These are phyloP conservation scores for Vesta saturnalis DNA, from an alignment of 2,888 invertebrate species.

Conservation along the genomic window DNA sequence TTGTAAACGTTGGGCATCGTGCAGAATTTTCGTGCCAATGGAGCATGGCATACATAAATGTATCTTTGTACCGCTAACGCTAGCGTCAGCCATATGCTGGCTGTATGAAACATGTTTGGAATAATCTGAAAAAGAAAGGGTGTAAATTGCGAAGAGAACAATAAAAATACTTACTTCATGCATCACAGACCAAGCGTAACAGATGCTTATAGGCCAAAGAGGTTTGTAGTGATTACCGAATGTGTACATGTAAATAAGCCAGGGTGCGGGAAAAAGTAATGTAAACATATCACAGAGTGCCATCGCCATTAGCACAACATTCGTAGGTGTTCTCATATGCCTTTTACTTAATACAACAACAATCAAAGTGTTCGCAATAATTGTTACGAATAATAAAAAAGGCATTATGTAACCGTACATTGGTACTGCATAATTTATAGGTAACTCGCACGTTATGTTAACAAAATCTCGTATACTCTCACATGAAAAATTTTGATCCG, in stretches of 20 bases:
- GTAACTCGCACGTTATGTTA: slow-evolving; percentile 75
- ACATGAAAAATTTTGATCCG: slow-evolving; percentile 27
- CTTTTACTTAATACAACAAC: slow-evolving; percentile 89
- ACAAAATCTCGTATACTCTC: slow-evolving; percentile 57
- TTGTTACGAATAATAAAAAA: slow-evolving; percentile 84
- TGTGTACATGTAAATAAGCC: slow-evolving; percentile 92
- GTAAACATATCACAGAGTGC: slow-evolving; percentile 95
- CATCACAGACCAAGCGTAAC: slow-evolving; percentile 83
- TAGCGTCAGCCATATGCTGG: slow-evolving; percentile 93
- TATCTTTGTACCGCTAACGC: slow-evolving; percentile 92
- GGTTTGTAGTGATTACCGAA: slow-evolving; percentile 88
- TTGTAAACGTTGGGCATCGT: slow-evolving; percentile 79
- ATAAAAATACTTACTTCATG: slow-evolving; percentile 72
- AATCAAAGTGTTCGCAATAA: slow-evolving; percentile 91
- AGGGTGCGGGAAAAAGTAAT: slow-evolving; percentile 88
- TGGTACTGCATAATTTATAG: slow-evolving; percentile 73
- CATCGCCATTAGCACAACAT: slow-evolving; percentile 95
- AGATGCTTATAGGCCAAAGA: slow-evolving; percentile 77
- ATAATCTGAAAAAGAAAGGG: slow-evolving; percentile 65
- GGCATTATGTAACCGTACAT: slow-evolving; percentile 85
- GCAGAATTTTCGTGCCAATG: slow-evolving; percentile 84
- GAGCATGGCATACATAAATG: slow-evolving; percentile 94
- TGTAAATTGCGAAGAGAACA: neutral
- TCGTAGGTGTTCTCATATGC: slow-evolving; percentile 93
- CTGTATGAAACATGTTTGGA: slow-evolving; percentile 91